Percentiles rank a stretch among this genome's conserved stretches.
phyloP scores from a whole-genome alignment of 2,113 vertebrate species.

The Triplophysa tibetana region DNA sequence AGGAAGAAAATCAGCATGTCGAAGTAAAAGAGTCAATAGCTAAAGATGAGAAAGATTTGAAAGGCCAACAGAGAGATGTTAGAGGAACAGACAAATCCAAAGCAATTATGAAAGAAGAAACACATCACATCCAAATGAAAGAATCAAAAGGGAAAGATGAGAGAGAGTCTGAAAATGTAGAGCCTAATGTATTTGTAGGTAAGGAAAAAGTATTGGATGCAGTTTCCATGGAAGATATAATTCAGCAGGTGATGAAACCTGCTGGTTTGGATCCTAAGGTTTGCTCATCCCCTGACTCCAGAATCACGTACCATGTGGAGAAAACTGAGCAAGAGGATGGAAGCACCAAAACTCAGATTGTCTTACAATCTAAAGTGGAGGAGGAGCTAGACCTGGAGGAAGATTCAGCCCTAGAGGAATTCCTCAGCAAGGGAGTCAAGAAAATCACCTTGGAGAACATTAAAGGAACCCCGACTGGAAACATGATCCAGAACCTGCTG shows the following conservation, averaged over 20 bases:
- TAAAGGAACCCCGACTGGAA: slow-evolving; percentile 74
- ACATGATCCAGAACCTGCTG: slow-evolving; percentile 80
- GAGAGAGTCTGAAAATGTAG: slow-evolving; percentile 30
- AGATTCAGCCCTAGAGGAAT: slow-evolving; percentile 68
- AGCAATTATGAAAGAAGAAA: slow-evolving; percentile 21
- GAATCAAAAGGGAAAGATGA: slow-evolving; percentile 12
- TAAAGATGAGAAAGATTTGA: slow-evolving; percentile 45
- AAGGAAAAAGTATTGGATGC: slow-evolving; percentile 66
- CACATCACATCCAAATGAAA: slow-evolving; percentile 1
- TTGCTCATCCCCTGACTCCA: slow-evolving; percentile 72
- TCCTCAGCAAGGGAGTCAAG: slow-evolving; percentile 75
- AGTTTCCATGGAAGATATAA: slow-evolving; percentile 78
- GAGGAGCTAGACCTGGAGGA: slow-evolving; percentile 80
- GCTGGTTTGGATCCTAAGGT: slow-evolving; percentile 69
- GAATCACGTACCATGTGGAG: slow-evolving; percentile 80
- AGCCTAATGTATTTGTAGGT: slow-evolving; percentile 29
- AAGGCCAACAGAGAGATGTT: slow-evolving; percentile 51
- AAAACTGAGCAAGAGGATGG: slow-evolving; percentile 79
- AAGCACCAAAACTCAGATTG: slow-evolving; percentile 81
- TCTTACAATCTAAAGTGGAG: slow-evolving; percentile 83
- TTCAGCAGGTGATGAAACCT: slow-evolving; percentile 83
- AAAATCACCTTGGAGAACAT: slow-evolving; percentile 76
- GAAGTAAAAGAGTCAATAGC: slow-evolving; percentile 31
- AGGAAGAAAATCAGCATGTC: slow-evolving; percentile 34
- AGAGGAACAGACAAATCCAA: slow-evolving; percentile 41